phyloP scores from a whole-genome alignment of 2,113 vertebrate genomes.

The Otus sunia region DNA sequence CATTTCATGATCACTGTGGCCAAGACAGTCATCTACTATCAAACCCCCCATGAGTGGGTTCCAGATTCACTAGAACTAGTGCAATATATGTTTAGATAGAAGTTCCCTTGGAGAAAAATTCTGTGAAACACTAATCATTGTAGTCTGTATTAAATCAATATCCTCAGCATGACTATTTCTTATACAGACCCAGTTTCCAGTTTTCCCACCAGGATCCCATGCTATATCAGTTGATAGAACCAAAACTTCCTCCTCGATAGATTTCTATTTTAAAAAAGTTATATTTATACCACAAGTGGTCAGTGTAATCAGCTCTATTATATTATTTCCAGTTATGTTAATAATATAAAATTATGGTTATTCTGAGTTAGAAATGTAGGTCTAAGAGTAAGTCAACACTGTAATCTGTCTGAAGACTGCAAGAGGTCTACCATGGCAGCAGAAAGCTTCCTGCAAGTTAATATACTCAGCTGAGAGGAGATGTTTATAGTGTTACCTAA shows the following conservation, averaged over 20 bases:
- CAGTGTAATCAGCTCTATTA: not conserved
- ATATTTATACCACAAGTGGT: not conserved
- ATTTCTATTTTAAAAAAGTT: not conserved
- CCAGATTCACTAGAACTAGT: not conserved
- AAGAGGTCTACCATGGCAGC: not conserved
- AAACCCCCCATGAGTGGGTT: not conserved
- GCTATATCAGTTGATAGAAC: not conserved
- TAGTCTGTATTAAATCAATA: not conserved
- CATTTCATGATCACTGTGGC: not conserved
- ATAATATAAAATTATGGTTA: not conserved
- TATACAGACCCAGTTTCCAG: not conserved
- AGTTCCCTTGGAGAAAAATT: not conserved
- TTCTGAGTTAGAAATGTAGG: not conserved
- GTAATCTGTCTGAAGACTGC: not conserved
- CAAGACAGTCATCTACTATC: not conserved
- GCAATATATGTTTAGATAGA: not conserved
- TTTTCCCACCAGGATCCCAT: not conserved
- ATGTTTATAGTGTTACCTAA: not conserved
- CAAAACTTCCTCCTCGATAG: not conserved
- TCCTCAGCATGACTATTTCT: not conserved
- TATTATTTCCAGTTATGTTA: not conserved
- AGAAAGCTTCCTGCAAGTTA: not conserved
- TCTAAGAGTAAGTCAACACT: not conserved
- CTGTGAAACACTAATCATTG: not conserved
- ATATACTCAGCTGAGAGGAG: not conserved